A percentile compares a stretch with the other conserved stretches of the same genome.
phyloP scores from a whole-genome alignment of 1,140 invertebrate species.

The Drosophila tsacasi region DNA sequence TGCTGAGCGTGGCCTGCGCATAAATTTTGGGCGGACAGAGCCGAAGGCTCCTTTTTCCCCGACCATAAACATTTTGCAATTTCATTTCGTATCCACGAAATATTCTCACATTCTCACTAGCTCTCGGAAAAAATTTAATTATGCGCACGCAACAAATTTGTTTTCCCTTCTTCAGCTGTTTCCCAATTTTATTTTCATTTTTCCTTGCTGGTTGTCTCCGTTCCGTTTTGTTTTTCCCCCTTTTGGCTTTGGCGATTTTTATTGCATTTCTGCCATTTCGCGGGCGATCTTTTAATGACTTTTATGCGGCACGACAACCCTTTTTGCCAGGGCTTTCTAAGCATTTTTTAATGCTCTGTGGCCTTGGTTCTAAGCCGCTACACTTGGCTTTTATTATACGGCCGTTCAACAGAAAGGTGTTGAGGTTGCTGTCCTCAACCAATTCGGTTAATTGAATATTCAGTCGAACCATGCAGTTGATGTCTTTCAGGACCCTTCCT shows the following conservation, averaged over 20 bases:
- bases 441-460: conserved; percentile 78
- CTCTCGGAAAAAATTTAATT: conserved; percentile 66
- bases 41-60: conserved; percentile 3
- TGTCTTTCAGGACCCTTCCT: background rate
- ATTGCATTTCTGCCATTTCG: conserved; percentile 66
- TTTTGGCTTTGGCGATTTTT: conserved; percentile 58
- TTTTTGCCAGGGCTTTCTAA: conserved; percentile 51
- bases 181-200: conserved; percentile 40
- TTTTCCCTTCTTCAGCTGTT: conserved; percentile 38
- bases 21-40: conserved; percentile 15
- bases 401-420: conserved; percentile 29
- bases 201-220: conserved; percentile 10
- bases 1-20: conserved; percentile 17
- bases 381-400: conserved; percentile 42
- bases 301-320: conserved; percentile 45
- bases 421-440: conserved; percentile 25
- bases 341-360: conserved; percentile 60
- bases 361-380: conserved; percentile 31
- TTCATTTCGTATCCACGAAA: conserved; percentile 61
- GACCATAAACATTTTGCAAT: conserved; percentile 67
- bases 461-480: conserved; percentile 39
- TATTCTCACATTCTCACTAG: conserved; percentile 56
- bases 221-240: conserved; percentile 1
- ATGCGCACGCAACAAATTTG: conserved; percentile 68
- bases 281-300: conserved; percentile 54